Percentiles rank a stretch among this genome's conserved stretches.
phyloP scores from a whole-genome alignment of 1,140 invertebrate genomes.

The Drosophila triauraria region DNA sequence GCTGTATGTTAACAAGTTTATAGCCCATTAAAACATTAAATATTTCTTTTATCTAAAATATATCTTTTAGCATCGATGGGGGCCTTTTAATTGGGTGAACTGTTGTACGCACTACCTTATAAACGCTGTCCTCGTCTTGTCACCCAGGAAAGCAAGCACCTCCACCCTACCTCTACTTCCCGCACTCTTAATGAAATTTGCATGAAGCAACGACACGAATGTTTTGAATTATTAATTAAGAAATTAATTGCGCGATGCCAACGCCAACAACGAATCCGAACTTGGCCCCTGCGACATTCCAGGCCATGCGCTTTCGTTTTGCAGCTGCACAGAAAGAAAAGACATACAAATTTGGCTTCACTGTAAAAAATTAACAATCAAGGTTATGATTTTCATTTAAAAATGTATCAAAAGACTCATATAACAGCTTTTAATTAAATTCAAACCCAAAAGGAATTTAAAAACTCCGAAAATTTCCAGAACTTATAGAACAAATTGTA shows the following conservation, averaged over 20 bases:
- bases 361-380: neutral
- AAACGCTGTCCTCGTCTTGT: conserved; percentile 24
- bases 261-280: conserved; percentile 20
- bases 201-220: conserved; percentile 49
- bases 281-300: conserved; percentile 56
- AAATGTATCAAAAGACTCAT: too few relatives aligned
- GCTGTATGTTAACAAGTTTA: neutral
- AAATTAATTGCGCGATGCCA: conserved; percentile 59
- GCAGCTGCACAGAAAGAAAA: conserved; percentile 11
- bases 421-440: too few relatives aligned
- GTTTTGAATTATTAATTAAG: conserved; percentile 74
- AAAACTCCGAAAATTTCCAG: too few relatives aligned
- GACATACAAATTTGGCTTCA: neutral
- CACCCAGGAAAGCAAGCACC: conserved; percentile 16
- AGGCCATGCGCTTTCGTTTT: conserved; percentile 50
- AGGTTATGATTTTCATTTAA: neutral
- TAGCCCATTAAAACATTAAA: neutral
- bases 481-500: too few relatives aligned
- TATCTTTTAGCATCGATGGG: neutral
- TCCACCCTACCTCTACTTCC: neutral
- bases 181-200: conserved; percentile 45
- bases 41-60: neutral
- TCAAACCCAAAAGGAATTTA: neutral
- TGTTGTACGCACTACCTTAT: neutral
- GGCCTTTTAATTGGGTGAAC: conserved; percentile 3